Conservation (phyloP, 2,113 vertebrate species). For the Microcebus ravelobensis region DNA sequence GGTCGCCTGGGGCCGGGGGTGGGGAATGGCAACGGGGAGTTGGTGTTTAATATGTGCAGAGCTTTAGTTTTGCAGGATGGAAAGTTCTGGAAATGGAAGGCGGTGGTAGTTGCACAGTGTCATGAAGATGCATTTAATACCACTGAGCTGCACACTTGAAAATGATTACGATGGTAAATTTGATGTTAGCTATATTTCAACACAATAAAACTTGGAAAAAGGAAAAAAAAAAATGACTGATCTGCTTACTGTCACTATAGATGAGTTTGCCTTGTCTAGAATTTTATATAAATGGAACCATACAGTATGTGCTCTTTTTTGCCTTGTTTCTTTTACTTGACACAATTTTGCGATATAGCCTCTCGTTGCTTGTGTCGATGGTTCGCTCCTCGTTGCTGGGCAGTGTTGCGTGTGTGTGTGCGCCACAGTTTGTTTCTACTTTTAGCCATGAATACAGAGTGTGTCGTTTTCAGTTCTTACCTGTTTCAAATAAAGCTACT, state of each 20-base stretch:
- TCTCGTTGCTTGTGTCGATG: fast-evolving
- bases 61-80: background rate
- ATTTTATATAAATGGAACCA: too few relatives aligned
- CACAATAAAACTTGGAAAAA: background rate
- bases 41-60: background rate
- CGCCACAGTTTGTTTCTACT: too few relatives aligned
- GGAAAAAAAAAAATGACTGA: background rate
- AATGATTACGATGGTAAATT: background rate
- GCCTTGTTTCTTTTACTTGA: background rate
- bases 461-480: background rate
- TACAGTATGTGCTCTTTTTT: fast-evolving
- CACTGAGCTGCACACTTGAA: background rate
- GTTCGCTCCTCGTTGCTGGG: background rate
- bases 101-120: background rate
- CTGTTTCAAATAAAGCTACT: background rate
- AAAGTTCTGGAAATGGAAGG: background rate
- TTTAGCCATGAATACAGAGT: background rate
- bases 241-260: background rate
- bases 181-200: background rate
- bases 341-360: fast-evolving
- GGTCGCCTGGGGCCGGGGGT: background rate
- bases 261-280: background rate
- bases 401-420: fast-evolving
- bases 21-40: background rate
- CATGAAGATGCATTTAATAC: background rate